These are phyloP conservation scores for Mesorhabditis sp. DNA, from an alignment of 2,888 invertebrate species.

Conservation along the genomic window DNA sequence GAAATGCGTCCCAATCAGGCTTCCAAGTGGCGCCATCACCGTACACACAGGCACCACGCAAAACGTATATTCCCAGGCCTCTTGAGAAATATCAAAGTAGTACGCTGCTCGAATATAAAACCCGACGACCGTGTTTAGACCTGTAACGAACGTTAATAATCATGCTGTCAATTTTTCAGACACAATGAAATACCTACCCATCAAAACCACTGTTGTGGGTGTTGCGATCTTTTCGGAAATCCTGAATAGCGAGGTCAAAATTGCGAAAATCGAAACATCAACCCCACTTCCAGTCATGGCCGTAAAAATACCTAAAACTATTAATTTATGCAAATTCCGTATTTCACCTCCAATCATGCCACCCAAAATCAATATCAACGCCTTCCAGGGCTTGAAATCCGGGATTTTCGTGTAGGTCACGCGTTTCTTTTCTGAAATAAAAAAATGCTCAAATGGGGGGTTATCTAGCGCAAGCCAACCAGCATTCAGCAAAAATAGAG, in stretches of 20 bases:
- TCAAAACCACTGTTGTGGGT: conserved; percentile 55
- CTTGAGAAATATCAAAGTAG: conserved; percentile 20
- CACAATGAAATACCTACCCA: conserved; percentile 32
- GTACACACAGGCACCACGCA: conserved; percentile 31
- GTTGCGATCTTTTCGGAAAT: conserved; percentile 55
- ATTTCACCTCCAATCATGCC: conserved; percentile 50
- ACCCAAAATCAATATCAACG: conserved; percentile 38
- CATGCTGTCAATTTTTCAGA: no score
- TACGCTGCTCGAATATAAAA: conserved; percentile 52
- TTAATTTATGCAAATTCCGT: not conserved
- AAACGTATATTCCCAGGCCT: conserved; percentile 40
- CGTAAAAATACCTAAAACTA: conserved; percentile 44
- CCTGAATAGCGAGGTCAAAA: conserved; percentile 45
- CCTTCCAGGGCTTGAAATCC: conserved; percentile 45
- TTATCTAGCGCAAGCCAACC: no score
- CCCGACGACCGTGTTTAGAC: conserved; percentile 46
- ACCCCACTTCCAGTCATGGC: conserved; percentile 57
- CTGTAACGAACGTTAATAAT: conserved; percentile 14
- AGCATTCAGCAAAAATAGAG: no score
- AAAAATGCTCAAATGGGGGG: conserved; percentile 15
- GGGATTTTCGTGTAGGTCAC: conserved; percentile 37
- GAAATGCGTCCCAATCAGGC: conserved; percentile 50
- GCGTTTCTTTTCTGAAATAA: conserved; percentile 50
- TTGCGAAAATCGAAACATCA: conserved; percentile 54
- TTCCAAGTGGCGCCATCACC: conserved; percentile 45